Conservation (phyloP, 2,113 vertebrate species). For the Pao palembangensis region DNA sequence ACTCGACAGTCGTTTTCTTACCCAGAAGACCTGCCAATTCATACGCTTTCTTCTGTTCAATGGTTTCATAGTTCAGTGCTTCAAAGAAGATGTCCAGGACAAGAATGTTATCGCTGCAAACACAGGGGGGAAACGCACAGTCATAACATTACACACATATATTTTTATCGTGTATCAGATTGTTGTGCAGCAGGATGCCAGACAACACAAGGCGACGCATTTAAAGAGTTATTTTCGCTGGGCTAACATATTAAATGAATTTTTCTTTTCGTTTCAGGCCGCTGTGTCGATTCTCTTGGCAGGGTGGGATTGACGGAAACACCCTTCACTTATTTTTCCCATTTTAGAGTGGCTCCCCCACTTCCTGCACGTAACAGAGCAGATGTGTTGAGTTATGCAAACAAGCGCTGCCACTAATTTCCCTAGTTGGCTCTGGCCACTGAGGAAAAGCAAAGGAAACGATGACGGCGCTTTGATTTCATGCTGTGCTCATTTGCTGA, state of each 20-base stretch:
- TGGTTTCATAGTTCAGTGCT: slow-evolving; percentile 97
- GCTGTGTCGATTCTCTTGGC: not conserved
- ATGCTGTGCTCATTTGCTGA: slow-evolving; percentile 6
- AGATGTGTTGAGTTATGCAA: slow-evolving; percentile 29
- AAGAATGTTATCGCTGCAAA: slow-evolving; percentile 92
- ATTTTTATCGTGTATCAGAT: slow-evolving; percentile 11
- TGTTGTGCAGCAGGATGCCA: slow-evolving; percentile 7
- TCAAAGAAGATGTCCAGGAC: slow-evolving; percentile 98
- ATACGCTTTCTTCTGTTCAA: slow-evolving; percentile 98
- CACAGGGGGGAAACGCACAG: slow-evolving; percentile 29
- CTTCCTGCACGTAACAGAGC: slow-evolving; percentile 32
- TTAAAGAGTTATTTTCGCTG: too few relatives aligned
- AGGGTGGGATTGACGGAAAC: not conserved
- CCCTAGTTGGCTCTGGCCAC: slow-evolving; percentile 28
- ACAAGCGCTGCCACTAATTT: slow-evolving; percentile 37
- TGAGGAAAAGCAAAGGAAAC: slow-evolving; percentile 39
- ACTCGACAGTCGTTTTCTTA: slow-evolving; percentile 65
- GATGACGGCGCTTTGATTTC: slow-evolving; percentile 45
- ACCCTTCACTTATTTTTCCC: too few relatives aligned
- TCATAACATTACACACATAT: slow-evolving; percentile 14
- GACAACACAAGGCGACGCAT: not conserved
- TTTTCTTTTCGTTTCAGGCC: too few relatives aligned
- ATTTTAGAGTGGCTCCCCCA: not conserved
- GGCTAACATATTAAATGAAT: too few relatives aligned
- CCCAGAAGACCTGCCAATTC: slow-evolving; percentile 95